Conservation (phyloP, 1,140 invertebrate genomes). For the Anadara kagoshimensis region DNA sequence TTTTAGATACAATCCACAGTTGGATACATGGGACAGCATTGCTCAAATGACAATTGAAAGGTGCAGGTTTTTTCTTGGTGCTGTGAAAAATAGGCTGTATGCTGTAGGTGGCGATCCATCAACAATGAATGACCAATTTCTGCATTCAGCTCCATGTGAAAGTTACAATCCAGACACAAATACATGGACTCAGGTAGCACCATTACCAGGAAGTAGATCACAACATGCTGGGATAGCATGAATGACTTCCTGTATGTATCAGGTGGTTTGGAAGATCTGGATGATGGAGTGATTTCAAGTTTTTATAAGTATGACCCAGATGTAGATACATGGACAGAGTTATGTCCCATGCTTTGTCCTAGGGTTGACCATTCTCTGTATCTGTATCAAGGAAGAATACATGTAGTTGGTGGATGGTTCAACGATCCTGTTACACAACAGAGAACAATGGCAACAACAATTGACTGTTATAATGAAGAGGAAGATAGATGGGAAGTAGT, state of each 20-base stretch:
- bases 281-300: slow-evolving; percentile 77
- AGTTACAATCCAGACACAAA: slow-evolving; percentile 79
- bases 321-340: slow-evolving; percentile 77
- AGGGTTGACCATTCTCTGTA: slow-evolving; percentile 84
- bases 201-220: slow-evolving; percentile 77
- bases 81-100: slow-evolving; percentile 79
- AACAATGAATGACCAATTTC: slow-evolving; percentile 72
- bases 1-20: slow-evolving; percentile 81
- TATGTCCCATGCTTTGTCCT: slow-evolving; percentile 78
- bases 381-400: slow-evolving; percentile 78
- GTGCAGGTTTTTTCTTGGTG: slow-evolving; percentile 83
- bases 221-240: slow-evolving; percentile 81
- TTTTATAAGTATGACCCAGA: slow-evolving; percentile 79
- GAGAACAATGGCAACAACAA: slow-evolving; percentile 78
- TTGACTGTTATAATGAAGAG: slow-evolving; percentile 81
- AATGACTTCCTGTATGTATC: slow-evolving; percentile 77
- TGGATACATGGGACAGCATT: slow-evolving; percentile 81
- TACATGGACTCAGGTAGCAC: slow-evolving; percentile 78
- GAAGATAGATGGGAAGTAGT: slow-evolving; percentile 79
- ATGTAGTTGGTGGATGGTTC: slow-evolving; percentile 83
- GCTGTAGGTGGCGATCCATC: slow-evolving; percentile 79
- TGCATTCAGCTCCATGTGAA: slow-evolving; percentile 75
- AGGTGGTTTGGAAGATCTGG: slow-evolving; percentile 77
- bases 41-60: slow-evolving; percentile 82
- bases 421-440: slow-evolving; percentile 78